Evolutionary conservation across 2,888 invertebrate genomes (phyloP).

Genomic region (Mimas tiliae): DNA sequence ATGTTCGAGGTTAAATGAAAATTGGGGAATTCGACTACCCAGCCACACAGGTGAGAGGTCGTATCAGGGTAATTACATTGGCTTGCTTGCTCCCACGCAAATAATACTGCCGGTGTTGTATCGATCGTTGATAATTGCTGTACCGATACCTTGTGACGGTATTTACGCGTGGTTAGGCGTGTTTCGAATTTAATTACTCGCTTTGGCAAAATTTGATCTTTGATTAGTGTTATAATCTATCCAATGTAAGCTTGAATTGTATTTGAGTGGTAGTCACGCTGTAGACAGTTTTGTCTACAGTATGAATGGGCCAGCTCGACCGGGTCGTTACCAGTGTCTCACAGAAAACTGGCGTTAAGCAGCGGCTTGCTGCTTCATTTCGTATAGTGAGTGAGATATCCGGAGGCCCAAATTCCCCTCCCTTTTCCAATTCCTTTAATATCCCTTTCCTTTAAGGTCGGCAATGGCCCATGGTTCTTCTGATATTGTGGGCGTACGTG

Average conservation of each 20-base stretch:
- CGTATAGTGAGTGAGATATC: too few relatives aligned
- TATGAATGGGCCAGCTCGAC: too few relatives aligned
- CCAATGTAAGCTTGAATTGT: not conserved
- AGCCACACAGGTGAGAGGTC: conserved; percentile 31
- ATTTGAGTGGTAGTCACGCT: too few relatives aligned
- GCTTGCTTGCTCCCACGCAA: conserved; percentile 45
- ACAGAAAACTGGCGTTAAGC: too few relatives aligned
- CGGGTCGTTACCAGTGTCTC: too few relatives aligned
- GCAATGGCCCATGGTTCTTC: too few relatives aligned
- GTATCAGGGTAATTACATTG: conserved; percentile 51
- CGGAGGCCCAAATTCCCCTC: too few relatives aligned
- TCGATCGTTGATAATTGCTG: conserved; percentile 22
- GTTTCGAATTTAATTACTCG: conserved; percentile 12
- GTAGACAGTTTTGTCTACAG: too few relatives aligned
- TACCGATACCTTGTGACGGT: conserved; percentile 15
- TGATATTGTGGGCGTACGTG: too few relatives aligned
- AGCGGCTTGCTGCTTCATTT: too few relatives aligned
- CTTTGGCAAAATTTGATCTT: conserved; percentile 18
- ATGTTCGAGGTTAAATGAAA: conserved; percentile 38
- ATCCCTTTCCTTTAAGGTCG: too few relatives aligned
- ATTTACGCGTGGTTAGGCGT: conserved; percentile 15
- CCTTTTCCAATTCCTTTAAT: too few relatives aligned
- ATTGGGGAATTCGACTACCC: conserved; percentile 50
- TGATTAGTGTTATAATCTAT: conserved; percentile 5
- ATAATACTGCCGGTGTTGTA: conserved; percentile 23